Base-by-base conservation (phyloP, 2,888 invertebrate genomes). In the Oligia strigilis region DNA sequence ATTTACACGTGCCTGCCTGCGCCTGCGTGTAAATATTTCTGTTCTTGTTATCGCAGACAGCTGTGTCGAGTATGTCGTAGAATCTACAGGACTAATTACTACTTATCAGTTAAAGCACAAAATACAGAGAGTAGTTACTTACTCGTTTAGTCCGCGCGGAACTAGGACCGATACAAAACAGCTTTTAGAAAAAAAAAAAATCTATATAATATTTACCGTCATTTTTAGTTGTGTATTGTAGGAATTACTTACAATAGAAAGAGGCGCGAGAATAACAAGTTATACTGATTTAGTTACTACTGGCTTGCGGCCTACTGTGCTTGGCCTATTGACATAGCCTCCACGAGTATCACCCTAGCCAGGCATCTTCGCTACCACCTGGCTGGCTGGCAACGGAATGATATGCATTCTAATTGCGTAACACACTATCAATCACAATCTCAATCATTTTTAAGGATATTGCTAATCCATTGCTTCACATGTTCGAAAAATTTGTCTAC, bases 1-100 rank as follows among this genome's bases (percentile, higher is more conserved):
- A 46, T 43, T 36, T 80, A n/a, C 43, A 36, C 23, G 64, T 40
- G 17, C 36, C 40, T 46, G 5, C 40, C 52, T 8, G 66, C 1
- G 62, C 1, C 8, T 60, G n/a, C 29, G 55, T 52, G 66, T n/a
- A 62, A 70, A 49, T 62, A 66, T 66, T 62, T 52, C 40, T 49
- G 17, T 66, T 76, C 70, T 70, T 43, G 36, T 46, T 77, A 80
- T 76, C 43, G 66, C 19, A 23, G 71, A 60, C 77, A 74, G 71
- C 82, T 52, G 76, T 73, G 23, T 14, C 13, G 13, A 19, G 11
- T 40, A 11, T 40, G 64, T 71, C 43, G 40, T 19, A 64, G 8
- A 40, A 65, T 72, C 60, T 76, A 43, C 29, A 66, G 3, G 29
- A 36, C 43, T 62, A 64, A 65, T 70, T n/a, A n/a, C 14, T 46